phyloP scores from a whole-genome alignment of 2,888 invertebrate genomes.

The Drosophila infuscata region DNA sequence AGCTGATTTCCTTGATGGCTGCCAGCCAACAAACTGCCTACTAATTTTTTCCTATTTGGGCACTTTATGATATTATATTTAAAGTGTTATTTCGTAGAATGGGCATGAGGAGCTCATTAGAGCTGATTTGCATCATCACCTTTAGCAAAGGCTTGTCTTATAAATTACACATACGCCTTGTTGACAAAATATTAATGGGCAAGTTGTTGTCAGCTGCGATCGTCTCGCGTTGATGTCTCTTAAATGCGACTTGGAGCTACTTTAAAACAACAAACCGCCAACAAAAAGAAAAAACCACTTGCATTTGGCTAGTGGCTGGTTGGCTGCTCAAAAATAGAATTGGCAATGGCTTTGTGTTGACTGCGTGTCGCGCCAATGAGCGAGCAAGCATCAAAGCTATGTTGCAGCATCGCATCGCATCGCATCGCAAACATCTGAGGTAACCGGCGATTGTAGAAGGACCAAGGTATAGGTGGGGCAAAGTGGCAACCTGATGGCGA shows the following conservation, averaged over 20 bases:
- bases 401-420: conserved; percentile 34
- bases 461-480: not conserved
- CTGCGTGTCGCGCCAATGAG: conserved; percentile 73
- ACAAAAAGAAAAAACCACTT: conserved; percentile 56
- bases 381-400: conserved; percentile 50
- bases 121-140: conserved; percentile 3
- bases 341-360: conserved; percentile 78
- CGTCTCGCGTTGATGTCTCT: conserved; percentile 30
- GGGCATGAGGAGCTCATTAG: not conserved
- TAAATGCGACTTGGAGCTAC: conserved; percentile 43
- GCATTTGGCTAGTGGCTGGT: conserved; percentile 61
- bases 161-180: conserved; percentile 59
- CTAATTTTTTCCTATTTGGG: not conserved
- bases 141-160: conserved; percentile 32
- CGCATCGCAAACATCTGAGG: conserved; percentile 31
- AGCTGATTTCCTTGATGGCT: not conserved
- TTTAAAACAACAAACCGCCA: conserved; percentile 22
- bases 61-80: not conserved
- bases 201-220: conserved; percentile 44
- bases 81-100: no score
- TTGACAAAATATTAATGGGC: conserved; percentile 55
- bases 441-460: conserved; percentile 13
- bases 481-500: conserved; percentile 15
- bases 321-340: conserved; percentile 66
- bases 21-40: not conserved